Base-by-base conservation (phyloP, 2,888 invertebrate species). In the Amiota mariae region DNA sequence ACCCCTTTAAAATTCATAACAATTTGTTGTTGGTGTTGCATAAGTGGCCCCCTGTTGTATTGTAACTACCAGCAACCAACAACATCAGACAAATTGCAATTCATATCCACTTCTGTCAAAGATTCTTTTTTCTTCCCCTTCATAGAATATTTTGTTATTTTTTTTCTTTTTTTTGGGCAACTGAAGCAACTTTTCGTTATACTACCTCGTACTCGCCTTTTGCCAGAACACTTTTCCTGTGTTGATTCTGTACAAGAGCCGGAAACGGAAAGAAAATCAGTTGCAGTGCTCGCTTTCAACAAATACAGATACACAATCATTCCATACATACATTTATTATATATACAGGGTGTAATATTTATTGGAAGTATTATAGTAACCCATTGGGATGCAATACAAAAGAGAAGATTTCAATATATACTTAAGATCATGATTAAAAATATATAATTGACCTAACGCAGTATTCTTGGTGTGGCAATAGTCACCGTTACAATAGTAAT, bases 221-320 rank as follows among this genome's bases (percentile, higher is more conserved):
- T 61, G 18, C 18, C 12, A 18, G 18, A 61, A 61, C 18, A 24
- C 57, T 64, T 66, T 70, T 20, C 12, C 24, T 24, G 20, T 56
- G n/a, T 20, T 66, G 47, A 54, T n/a, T 13, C 15, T 54, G 54
- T 13, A 12, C 24, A 72, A 76, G 72, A 72, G 71, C 71, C 80
- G 85, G 81, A 84, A 85, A 75, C 82, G 82, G 82, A 85, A 82
- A 77, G 78, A 79, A 85, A 84, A 85, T 84, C 81, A 79, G 81
- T 81, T 84, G 76, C 79, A 81, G 76, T 48, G 48, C 66, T 64
- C 56, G 61, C 46, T 20, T 74, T 79, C 70, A 24, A 48, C 68
- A 57, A 71, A 12, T 63, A 47, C 68, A 73, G 57, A 54, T 56
- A 72, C 57, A 15, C 63, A 36, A 54, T 57, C 56, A 24, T 24